phyloP scores from a whole-genome alignment of 2,797 vertebrate genomes.

The Todus mexicanus region DNA sequence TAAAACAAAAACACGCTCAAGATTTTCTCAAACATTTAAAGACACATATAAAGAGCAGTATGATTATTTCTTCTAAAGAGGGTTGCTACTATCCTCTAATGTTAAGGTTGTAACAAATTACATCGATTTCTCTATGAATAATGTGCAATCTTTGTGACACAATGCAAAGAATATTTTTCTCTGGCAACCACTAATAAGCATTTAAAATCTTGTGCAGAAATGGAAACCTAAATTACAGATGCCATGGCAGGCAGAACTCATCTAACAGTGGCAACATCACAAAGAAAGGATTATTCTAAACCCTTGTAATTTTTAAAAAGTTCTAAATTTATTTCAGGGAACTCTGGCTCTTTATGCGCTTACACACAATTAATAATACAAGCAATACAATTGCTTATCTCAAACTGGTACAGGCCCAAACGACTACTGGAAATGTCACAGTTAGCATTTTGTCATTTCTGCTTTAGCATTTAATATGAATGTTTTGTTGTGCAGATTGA shows the following conservation, averaged over 20 bases:
- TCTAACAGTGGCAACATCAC: conserved; percentile 31
- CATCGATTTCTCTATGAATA: conserved; percentile 41
- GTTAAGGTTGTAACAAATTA: conserved; percentile 21
- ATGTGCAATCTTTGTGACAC: conserved; percentile 47
- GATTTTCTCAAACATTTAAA: not conserved
- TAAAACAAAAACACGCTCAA: not conserved
- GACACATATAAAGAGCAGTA: not conserved
- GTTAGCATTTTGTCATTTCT: not conserved
- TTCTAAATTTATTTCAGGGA: not conserved
- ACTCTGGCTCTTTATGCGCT: not conserved
- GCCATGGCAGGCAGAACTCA: conserved; percentile 52
- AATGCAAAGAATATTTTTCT: conserved; percentile 57
- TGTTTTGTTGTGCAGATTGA: not conserved
- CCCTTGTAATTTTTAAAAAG: not conserved
- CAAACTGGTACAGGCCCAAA: not conserved
- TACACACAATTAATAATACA: no score
- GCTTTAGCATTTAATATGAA: not conserved
- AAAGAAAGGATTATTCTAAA: conserved; percentile 39
- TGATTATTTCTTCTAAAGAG: not conserved
- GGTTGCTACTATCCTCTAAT: conserved; percentile 13
- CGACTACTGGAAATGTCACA: not conserved
- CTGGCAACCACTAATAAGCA: conserved; percentile 52
- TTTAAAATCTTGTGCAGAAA: conserved; percentile 64
- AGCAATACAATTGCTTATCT: not conserved
- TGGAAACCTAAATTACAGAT: conserved; percentile 68